Conservation (phyloP, 2,113 vertebrate genomes). For the Platysternon megacephalum region DNA sequence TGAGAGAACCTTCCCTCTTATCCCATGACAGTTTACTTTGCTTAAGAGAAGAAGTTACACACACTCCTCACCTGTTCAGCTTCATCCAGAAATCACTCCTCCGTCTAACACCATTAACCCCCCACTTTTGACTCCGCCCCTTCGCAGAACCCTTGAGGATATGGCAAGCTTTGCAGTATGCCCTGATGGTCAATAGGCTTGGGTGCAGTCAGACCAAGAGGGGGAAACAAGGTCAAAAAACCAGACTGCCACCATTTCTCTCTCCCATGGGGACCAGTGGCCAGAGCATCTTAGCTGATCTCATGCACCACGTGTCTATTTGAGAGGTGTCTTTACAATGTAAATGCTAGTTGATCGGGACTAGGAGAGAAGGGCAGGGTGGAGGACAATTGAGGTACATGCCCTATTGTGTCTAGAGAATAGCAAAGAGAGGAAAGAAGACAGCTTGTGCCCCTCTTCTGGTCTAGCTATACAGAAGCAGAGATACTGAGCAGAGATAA, state of each 20-base stretch:
- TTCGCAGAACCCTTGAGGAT: neutral
- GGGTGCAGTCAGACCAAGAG: neutral
- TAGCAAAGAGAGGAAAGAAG: neutral
- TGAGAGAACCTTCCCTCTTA: too few relatives aligned
- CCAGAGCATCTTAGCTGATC: neutral
- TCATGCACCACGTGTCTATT: neutral
- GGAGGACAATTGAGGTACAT: neutral
- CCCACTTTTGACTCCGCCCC: neutral
- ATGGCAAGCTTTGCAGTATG: neutral
- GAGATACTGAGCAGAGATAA: neutral
- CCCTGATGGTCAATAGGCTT: neutral
- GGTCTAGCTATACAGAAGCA: neutral
- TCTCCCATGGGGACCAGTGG: neutral
- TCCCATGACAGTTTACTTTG: too few relatives aligned
- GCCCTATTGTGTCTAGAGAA: neutral
- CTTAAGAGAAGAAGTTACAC: neutral
- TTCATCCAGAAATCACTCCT: neutral
- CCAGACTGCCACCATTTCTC: neutral
- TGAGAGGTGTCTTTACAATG: neutral
- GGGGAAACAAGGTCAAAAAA: neutral
- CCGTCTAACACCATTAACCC: neutral
- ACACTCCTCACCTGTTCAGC: neutral
- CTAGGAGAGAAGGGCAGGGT: neutral
- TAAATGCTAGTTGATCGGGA: neutral
- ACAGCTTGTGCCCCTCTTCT: neutral